phyloP scores from a whole-genome alignment of 2,888 invertebrate genomes.

The Pristionchus arcanus region DNA sequence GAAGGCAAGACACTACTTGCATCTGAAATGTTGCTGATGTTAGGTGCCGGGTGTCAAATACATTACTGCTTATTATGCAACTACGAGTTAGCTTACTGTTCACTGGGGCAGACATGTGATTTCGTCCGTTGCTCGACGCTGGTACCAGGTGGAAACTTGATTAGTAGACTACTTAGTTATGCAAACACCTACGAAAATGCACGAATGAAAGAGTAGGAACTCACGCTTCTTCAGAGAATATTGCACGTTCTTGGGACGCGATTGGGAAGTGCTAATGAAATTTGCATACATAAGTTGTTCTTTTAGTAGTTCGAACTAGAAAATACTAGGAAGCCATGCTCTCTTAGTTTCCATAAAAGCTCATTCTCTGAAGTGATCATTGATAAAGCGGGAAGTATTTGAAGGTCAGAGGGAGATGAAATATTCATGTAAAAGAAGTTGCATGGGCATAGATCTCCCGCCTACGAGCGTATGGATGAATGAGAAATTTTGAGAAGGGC shows the following conservation, averaged over 20 bases:
- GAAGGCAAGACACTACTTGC: too few species aligned
- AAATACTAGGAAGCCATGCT: not conserved
- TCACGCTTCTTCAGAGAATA: not conserved
- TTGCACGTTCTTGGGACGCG: not conserved
- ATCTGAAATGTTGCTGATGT: too few species aligned
- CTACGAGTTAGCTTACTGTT: too few species aligned
- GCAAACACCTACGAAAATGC: not conserved
- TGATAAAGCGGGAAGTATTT: not conserved
- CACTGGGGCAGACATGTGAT: not conserved
- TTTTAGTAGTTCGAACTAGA: not conserved
- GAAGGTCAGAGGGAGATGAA: not conserved
- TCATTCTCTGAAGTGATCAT: too few species aligned
- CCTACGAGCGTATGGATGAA: not conserved
- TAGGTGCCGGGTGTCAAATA: too few species aligned
- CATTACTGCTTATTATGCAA: too few species aligned
- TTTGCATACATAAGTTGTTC: not conserved
- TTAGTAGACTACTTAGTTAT: not conserved
- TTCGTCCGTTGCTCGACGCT: not conserved
- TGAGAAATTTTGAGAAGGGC: not conserved
- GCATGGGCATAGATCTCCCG: not conserved
- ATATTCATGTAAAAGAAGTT: not conserved
- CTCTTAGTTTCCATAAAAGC: too few species aligned
- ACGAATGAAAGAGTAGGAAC: not conserved
- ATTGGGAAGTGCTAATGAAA: not conserved
- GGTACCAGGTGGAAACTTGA: not conserved